Percentiles rank a stretch among this genome's conserved stretches.
Conservation (phyloP, 2,888 invertebrate genomes). For the Deroplatys truncata region DNA sequence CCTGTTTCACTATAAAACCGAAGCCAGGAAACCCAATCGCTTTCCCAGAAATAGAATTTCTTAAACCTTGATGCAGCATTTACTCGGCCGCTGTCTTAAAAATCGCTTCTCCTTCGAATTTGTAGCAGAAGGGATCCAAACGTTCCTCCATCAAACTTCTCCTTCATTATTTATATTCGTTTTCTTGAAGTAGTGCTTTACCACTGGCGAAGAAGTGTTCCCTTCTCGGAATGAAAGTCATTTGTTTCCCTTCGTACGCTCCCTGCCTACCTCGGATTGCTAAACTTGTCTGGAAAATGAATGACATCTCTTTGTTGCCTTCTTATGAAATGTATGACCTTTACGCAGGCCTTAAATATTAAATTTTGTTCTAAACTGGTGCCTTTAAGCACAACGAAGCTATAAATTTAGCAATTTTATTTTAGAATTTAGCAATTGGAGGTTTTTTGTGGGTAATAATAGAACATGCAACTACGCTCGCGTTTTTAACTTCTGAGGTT, state of each 20-base stretch:
- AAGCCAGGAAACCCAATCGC: background rate
- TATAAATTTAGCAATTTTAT: no score
- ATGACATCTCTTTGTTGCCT: no score
- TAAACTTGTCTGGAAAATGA: background rate
- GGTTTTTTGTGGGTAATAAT: no score
- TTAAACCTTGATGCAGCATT: background rate
- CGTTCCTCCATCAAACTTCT: background rate
- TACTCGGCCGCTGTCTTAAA: background rate
- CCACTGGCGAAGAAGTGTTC: background rate
- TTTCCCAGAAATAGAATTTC: background rate
- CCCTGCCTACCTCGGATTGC: background rate
- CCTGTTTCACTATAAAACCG: background rate
- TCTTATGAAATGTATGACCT: no score
- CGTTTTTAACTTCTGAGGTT: no score
- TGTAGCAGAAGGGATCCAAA: background rate
- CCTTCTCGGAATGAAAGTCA: background rate
- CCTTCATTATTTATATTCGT: background rate
- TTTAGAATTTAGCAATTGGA: no score
- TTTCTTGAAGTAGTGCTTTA: background rate
- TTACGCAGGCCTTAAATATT: no score
- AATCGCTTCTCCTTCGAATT: background rate
- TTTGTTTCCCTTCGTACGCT: background rate
- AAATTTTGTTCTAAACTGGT: no score
- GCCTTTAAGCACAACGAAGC: no score
- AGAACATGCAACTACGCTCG: no score